Percentiles rank a stretch among this genome's conserved stretches.
Evolutionary conservation across 2,888 invertebrate genomes (phyloP).

Genomic region (Amblyteles armatorius): DNA sequence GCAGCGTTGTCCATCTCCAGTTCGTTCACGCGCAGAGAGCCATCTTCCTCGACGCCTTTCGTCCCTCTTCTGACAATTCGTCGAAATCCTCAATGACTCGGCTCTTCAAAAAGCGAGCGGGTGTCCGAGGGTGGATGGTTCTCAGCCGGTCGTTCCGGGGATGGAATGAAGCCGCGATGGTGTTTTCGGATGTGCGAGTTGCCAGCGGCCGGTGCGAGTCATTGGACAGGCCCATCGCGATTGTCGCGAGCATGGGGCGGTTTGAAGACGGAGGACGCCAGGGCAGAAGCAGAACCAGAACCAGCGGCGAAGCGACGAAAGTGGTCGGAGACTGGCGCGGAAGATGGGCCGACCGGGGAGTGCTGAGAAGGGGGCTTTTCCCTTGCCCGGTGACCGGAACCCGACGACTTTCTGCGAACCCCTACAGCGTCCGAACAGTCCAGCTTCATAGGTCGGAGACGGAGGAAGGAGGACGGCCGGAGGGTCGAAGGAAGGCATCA

Average conservation of each 20-base stretch:
- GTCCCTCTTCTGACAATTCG: conserved; percentile 73
- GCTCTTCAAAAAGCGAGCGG: conserved; percentile 51
- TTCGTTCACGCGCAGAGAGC: background rate
- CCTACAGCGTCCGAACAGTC: conserved; percentile 46
- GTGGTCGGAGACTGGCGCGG: conserved; percentile 62
- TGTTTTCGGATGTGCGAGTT: conserved; percentile 40
- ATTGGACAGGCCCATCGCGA: conserved; percentile 82
- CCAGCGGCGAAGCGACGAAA: conserved; percentile 44
- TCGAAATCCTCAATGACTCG: conserved; percentile 76
- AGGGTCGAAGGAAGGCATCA: conserved; percentile 78
- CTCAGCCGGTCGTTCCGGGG: conserved; percentile 26
- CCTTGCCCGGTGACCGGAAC: conserved; percentile 49
- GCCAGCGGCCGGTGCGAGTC: conserved; percentile 80
- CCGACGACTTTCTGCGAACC: conserved; percentile 47
- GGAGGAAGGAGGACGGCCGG: conserved; percentile 63
- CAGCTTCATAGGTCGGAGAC: conserved; percentile 47
- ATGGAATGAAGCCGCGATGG: conserved; percentile 61
- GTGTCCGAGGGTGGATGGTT: conserved; percentile 31
- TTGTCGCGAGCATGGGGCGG: conserved; percentile 81
- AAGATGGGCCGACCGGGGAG: conserved; percentile 61
- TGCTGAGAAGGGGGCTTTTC: conserved; percentile 42
- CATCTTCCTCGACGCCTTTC: conserved; percentile 13
- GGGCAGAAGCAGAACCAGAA: conserved; percentile 47
- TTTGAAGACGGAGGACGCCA: conserved; percentile 65
- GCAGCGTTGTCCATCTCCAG: background rate